phyloP scores from a whole-genome alignment of 2,113 vertebrate species.

The Phrynosoma blainvillii region DNA sequence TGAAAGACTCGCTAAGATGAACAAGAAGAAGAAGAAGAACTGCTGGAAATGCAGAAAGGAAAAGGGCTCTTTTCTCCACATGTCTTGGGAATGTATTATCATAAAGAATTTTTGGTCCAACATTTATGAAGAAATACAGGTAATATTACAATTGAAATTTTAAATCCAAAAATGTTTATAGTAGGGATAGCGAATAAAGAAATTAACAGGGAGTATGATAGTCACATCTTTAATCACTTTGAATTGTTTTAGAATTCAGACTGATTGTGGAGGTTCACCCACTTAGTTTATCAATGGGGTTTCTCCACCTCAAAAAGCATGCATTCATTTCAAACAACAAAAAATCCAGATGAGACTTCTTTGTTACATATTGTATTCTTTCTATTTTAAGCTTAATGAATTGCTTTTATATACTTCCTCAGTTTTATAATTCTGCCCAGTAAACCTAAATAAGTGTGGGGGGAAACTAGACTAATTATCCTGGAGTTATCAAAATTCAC shows the following conservation, averaged over 20 bases:
- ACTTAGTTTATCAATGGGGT: conserved; percentile 25
- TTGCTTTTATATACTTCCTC: not conserved
- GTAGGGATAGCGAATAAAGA: too few species aligned
- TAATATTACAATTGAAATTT: too few species aligned
- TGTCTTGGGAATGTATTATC: too few species aligned
- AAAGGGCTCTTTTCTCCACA: too few species aligned
- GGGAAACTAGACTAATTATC: not conserved
- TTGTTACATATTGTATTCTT: not conserved
- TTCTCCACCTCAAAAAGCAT: conserved; percentile 18
- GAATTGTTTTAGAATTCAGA: conserved; percentile 34
- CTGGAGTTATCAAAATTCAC: not conserved
- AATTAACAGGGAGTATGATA: too few species aligned
- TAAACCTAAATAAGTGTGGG: not conserved
- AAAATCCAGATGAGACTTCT: not conserved
- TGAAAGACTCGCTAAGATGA: too few species aligned
- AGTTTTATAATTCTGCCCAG: not conserved
- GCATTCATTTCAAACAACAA: conserved; percentile 35
- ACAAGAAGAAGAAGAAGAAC: too few species aligned
- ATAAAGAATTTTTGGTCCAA: too few species aligned
- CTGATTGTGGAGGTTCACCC: conserved; percentile 11
- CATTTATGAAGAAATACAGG: too few species aligned
- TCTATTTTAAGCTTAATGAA: not conserved
- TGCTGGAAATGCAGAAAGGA: too few species aligned
- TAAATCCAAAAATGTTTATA: too few species aligned
- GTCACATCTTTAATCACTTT: conserved; percentile 34